Base-by-base conservation (phyloP, 1,140 invertebrate genomes). In the Bacillus rossius region DNA sequence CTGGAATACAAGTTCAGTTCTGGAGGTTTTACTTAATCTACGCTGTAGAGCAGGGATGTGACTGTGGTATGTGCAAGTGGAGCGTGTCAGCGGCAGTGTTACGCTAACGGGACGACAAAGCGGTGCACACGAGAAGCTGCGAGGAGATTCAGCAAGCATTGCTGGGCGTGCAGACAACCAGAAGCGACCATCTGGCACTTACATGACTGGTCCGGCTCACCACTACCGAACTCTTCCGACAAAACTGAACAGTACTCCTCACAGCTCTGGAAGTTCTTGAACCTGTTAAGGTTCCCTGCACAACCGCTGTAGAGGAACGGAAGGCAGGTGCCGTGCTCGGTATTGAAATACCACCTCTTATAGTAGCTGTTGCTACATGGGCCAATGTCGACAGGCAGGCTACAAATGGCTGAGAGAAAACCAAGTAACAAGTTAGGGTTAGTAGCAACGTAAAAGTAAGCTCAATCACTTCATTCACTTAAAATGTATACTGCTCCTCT, bases 301-400 rank as follows among this genome's bases (percentile, higher is more conserved):
- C 86, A 88, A 71, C 91, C 91, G 55, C 85, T 86, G 71, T 90
- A 94, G 65, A 84, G 80, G 69, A 93, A 93, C 29, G 83, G 77
- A 55, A 86, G 75, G 70, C 91, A 93, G 62, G 82, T 85, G 67
- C 82, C 81, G 60, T 79, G 77, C 47, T 80, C 77, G 55, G 81
- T 77, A 69, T 95, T 87, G 72, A 88, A 96, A 78, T 88, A 92
- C 84, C 86, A 96, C 47, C 88, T 80, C 63, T 84, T 84, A 59
- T 77, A 76, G 49, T 78, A 67, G 14, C 73, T 74, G 45, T 79
- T 81, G 25, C 79, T 75, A 71, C 92, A 95, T 10, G 83, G 83
- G 17, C 93, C 93, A 23, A 75, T 71, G 61, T 84, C 79, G 69
- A 86, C 82, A 17, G 80, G 79, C 64, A 86, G 75, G 55, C 70